Conservation (phyloP, 2,113 vertebrate species). For the Tangachromis dhanisi region DNA sequence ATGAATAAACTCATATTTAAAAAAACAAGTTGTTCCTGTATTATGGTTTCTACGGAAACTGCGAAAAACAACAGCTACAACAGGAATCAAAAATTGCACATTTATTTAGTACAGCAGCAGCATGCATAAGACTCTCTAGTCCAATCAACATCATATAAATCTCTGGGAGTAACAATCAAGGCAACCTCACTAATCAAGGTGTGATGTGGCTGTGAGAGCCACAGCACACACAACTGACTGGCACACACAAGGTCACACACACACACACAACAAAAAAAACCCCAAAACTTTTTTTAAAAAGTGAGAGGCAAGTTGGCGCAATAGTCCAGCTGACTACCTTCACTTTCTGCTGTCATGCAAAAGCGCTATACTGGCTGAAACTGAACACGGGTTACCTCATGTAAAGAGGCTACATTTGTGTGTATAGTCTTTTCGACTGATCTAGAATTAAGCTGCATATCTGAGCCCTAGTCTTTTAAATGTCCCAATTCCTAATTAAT, state of each 20-base stretch:
- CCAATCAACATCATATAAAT: neutral
- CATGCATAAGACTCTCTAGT: neutral
- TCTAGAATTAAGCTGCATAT: neutral
- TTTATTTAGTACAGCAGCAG: neutral
- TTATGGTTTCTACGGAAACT: neutral
- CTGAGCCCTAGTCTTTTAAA: neutral
- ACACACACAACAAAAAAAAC: neutral
- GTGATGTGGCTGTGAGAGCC: neutral
- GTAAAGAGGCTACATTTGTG: neutral
- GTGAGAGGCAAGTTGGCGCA: rapidly evolving
- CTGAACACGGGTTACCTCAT: neutral
- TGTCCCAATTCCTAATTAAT: neutral
- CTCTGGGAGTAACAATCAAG: neutral
- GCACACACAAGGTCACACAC: neutral
- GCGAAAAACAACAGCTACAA: neutral
- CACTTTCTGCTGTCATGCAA: neutral
- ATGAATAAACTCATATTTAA: neutral
- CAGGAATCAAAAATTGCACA: neutral
- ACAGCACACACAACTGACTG: neutral
- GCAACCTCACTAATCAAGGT: neutral
- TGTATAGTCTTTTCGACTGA: neutral
- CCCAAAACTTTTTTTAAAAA: neutral
- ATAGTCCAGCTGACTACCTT: neutral
- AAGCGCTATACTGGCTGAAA: neutral
- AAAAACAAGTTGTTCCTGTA: neutral